Conservation (phyloP, 30 jellyfish, hydroid and myxozoan genomes). For the Aurelia coerulea region DNA sequence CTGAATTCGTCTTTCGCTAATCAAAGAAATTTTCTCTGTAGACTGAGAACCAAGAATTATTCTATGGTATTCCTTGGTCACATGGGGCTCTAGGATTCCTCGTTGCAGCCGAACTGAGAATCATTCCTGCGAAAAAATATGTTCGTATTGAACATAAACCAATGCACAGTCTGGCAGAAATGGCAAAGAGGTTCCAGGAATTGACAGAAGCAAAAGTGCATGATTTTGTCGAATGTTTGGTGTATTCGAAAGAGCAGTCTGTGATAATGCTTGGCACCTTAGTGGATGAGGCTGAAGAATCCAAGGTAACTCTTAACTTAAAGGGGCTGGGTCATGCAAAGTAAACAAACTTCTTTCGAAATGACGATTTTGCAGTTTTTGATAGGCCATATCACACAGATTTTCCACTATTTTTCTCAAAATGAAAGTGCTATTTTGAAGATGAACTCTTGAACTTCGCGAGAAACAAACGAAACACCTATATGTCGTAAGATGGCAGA, state of each 20-base stretch:
- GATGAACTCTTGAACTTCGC: too few relatives aligned
- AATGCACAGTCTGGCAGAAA: slow-evolving; percentile 15
- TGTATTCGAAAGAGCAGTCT: slow-evolving; percentile 42
- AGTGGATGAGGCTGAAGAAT: slow-evolving; percentile 22
- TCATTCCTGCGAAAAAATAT: slow-evolving; percentile 64
- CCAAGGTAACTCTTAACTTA: slow-evolving; percentile 6
- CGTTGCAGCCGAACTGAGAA: slow-evolving; percentile 66
- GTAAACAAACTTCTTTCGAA: too few relatives aligned
- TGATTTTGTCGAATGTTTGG: slow-evolving; percentile 72
- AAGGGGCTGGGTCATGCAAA: too few relatives aligned
- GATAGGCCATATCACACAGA: too few relatives aligned
- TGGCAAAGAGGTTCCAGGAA: slow-evolving; percentile 12
- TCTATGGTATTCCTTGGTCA: slow-evolving; percentile 76
- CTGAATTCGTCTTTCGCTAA: background rate
- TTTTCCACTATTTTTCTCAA: too few relatives aligned
- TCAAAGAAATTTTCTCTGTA: slow-evolving; percentile 2
- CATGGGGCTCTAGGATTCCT: slow-evolving; percentile 70
- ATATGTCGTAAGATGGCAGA: too few relatives aligned
- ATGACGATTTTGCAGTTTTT: too few relatives aligned
- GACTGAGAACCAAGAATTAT: slow-evolving; percentile 49
- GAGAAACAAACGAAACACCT: too few relatives aligned
- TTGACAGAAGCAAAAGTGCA: slow-evolving; percentile 6
- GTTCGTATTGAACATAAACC: slow-evolving; percentile 51
- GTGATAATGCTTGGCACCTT: slow-evolving; percentile 60
- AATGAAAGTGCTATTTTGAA: too few relatives aligned